These are phyloP conservation scores for Pseudonaja textilis DNA, from an alignment of 2,113 vertebrate species.

Conservation along the genomic window DNA sequence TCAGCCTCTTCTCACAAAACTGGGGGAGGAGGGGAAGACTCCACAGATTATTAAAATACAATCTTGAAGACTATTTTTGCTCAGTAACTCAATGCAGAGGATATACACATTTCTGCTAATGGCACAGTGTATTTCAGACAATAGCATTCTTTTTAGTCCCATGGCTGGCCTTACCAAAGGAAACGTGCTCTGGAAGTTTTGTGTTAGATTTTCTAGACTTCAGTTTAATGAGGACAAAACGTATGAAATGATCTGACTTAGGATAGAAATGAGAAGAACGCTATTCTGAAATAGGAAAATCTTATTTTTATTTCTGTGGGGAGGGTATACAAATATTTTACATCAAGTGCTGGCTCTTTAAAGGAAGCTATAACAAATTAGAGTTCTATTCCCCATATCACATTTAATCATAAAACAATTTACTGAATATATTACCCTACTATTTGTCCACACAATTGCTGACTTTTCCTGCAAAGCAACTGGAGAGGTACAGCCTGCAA, in stretches of 20 bases:
- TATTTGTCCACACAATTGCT: background rate
- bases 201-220: constrained; percentile 64
- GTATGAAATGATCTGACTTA: constrained; percentile 52
- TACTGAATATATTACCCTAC: background rate
- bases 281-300: constrained; percentile 42
- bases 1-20: constrained; percentile 23
- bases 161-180: constrained; percentile 65
- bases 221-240: constrained; percentile 53
- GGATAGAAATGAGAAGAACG: constrained; percentile 53
- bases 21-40: constrained; percentile 23
- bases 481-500: background rate
- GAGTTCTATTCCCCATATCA: background rate
- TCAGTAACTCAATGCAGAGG: constrained; percentile 55
- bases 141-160: constrained; percentile 67
- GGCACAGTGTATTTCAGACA: constrained; percentile 65
- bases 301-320: constrained; percentile 29
- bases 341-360: constrained; percentile 8
- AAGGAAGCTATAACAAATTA: constrained; percentile 39
- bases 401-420: background rate
- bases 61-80: constrained; percentile 50
- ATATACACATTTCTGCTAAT: constrained; percentile 71
- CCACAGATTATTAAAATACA: constrained; percentile 41
- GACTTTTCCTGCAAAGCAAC: background rate
- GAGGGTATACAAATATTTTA: constrained; percentile 37
- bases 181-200: constrained; percentile 69